Base-by-base conservation (phyloP, 2,888 invertebrate genomes). In the Conus canariensis region DNA sequence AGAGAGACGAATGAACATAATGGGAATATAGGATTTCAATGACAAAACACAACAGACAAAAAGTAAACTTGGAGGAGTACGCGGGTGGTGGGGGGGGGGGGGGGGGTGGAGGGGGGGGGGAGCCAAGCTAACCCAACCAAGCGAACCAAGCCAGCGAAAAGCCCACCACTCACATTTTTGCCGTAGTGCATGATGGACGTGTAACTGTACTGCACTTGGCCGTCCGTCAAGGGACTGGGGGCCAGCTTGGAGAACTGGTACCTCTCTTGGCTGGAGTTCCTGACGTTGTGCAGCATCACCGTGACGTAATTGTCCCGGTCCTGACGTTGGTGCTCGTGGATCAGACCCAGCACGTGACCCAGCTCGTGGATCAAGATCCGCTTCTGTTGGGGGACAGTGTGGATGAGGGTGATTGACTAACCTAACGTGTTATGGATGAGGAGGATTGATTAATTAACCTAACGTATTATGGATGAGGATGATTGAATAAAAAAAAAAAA, bases 161-260 rank as follows among this genome's bases (percentile, higher is more conserved):
- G 45, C 45, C 4, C 30, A 30, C 2, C 22, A 92, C 91, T 90
- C 85, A 92, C 92, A 74, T 91, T 92, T 45, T 95, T 95, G 91
- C 96, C 96, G 93, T 98, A 98, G 95, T 98, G 98, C 98, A 98
- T 98, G 60, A 98, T 97, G 30, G 97, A 97, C 93, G 97, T 97
- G 94, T 97, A 98, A 95, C 98, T 98, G 94, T 98, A 98, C 92
- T 97, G 97, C 16, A 92, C 91, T 9, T 90, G 90, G 6, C 88
- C 90, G 45, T 91, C 91, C 10, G 90, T 90, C 67, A 90, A 74
- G 0, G 90, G 89, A 0, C 90, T 89, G 30, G 90, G 85, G 5
- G 88, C 85, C 45, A 91, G 90, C 56, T 90, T 91, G 67, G 91
- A 88, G 85, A 91, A 91, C 88, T 91, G 91, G 90, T 90, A 91